phyloP scores from a whole-genome alignment of 1,140 invertebrate species.

The Ceratina japonica region DNA sequence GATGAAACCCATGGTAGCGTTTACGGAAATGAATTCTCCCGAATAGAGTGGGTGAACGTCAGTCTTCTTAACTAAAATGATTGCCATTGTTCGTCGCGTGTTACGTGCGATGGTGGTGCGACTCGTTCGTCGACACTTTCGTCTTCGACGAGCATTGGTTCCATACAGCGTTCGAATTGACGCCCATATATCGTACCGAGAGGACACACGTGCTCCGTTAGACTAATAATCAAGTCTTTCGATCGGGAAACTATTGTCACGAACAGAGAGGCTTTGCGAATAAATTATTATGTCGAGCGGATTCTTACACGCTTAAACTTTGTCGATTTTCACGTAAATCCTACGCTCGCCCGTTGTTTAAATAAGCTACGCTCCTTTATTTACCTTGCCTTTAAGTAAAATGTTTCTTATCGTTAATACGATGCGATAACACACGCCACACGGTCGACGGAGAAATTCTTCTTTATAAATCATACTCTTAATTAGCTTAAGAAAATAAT shows the following conservation, averaged over 20 bases:
- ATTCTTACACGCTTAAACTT: conserved; percentile 38
- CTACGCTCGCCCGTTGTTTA: conserved; percentile 52
- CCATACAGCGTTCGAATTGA: background rate
- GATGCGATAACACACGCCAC: conserved; percentile 37
- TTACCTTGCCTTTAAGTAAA: conserved; percentile 57
- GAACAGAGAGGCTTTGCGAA: conserved; percentile 41
- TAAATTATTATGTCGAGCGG: conserved; percentile 62
- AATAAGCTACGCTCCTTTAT: conserved; percentile 51
- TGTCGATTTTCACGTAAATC: conserved; percentile 42
- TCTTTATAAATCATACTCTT: conserved; percentile 57
- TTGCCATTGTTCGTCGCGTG: conserved; percentile 52
- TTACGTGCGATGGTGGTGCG: background rate
- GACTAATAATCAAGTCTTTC: conserved; percentile 24
- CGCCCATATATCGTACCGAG: conserved; percentile 14
- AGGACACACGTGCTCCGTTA: background rate
- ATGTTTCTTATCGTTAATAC: conserved; percentile 48
- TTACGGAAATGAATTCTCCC: conserved; percentile 40
- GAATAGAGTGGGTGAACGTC: conserved; percentile 48
- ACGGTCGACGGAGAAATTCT: conserved; percentile 42
- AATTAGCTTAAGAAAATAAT: conserved; percentile 59
- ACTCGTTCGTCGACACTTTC: background rate
- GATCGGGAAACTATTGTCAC: conserved; percentile 47
- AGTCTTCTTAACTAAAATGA: conserved; percentile 68
- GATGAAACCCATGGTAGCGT: conserved; percentile 40
- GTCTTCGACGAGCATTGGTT: background rate